phyloP scores from a whole-genome alignment of 2,888 invertebrate genomes.

The Agrochola circellaris region DNA sequence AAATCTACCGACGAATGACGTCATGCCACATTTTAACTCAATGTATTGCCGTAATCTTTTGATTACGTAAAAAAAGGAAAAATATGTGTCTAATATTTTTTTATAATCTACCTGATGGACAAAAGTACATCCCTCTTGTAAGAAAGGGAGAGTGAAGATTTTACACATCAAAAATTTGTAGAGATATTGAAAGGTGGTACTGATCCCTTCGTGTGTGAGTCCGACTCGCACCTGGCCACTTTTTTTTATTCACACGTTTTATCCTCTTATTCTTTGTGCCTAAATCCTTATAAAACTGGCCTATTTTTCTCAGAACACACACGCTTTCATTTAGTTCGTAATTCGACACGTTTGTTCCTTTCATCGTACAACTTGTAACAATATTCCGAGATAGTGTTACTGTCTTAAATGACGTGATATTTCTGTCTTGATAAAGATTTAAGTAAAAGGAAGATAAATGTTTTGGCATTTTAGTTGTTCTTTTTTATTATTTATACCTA shows the following conservation, averaged over 20 bases:
- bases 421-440: slow-evolving; percentile 27
- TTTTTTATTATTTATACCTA: neutral
- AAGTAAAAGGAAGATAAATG: no score
- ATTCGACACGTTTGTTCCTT: slow-evolving; percentile 38
- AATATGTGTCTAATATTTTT: no score
- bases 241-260: slow-evolving; percentile 34
- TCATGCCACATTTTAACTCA: no score
- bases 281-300: slow-evolving; percentile 41
- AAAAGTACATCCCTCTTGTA: no score
- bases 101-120: no score
- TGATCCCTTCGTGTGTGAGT: neutral
- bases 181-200: neutral
- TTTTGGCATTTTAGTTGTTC: neutral
- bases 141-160: no score
- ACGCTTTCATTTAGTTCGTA: slow-evolving; percentile 32
- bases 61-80: no score
- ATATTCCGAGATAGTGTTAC: slow-evolving; percentile 43
- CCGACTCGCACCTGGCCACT: neutral
- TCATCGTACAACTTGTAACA: slow-evolving; percentile 20
- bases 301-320: slow-evolving; percentile 19
- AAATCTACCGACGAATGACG: no score
- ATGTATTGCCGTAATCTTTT: no score
- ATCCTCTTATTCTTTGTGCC: slow-evolving; percentile 41
- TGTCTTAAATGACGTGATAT: slow-evolving; percentile 20
- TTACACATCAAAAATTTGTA: no score